Conservation (phyloP, 2,113 vertebrate genomes). For the Indicator indicator region DNA sequence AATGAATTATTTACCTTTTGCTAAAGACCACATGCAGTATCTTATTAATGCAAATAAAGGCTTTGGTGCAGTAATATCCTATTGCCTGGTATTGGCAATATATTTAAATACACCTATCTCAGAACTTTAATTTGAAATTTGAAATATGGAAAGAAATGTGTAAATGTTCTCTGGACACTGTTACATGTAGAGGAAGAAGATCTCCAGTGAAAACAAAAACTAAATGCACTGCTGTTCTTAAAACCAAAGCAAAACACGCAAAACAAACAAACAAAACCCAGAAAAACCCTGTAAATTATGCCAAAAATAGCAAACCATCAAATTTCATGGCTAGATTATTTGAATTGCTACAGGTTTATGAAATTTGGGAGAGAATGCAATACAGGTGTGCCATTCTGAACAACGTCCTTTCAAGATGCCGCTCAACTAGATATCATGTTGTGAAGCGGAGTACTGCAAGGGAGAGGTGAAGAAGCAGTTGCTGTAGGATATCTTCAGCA, state of each 20-base stretch:
- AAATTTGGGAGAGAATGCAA: not conserved
- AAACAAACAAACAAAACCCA: too few species aligned
- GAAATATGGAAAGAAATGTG: fast-evolving
- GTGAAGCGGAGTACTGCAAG: not conserved
- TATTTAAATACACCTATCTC: not conserved
- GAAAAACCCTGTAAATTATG: not conserved
- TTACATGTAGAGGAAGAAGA: not conserved
- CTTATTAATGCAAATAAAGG: not conserved
- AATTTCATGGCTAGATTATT: not conserved
- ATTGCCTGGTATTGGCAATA: not conserved
- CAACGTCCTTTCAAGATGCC: not conserved
- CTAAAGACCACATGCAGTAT: not conserved
- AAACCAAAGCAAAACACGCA: too few species aligned
- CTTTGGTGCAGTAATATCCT: not conserved
- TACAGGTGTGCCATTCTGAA: not conserved
- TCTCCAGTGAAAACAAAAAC: not conserved
- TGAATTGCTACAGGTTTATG: not conserved
- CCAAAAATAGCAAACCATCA: not conserved
- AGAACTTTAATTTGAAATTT: not conserved
- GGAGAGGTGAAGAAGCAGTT: not conserved
- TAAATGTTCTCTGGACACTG: not conserved
- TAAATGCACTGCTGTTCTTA: fast-evolving
- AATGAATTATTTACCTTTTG: not conserved
- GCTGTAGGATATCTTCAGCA: not conserved
- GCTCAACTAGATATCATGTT: not conserved